These are phyloP conservation scores for Pseudochirops cupreus DNA, from an alignment of 2,797 vertebrate genomes.

Conservation along the genomic window DNA sequence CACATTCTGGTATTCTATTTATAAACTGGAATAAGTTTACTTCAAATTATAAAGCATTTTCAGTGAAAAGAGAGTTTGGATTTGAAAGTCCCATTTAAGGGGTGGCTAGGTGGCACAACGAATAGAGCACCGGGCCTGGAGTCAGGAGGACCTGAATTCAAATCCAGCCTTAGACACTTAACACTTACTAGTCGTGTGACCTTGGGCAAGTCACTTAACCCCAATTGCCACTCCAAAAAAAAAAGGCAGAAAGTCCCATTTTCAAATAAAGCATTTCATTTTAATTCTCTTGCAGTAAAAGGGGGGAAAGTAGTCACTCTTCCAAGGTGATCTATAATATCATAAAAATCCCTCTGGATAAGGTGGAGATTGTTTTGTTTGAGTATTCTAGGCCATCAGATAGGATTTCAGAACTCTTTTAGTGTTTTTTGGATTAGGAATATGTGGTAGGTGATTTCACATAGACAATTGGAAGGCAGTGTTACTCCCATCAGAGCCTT, in stretches of 20 bases:
- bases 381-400: constrained; percentile 50
- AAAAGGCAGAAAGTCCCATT: background rate
- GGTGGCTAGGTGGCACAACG: too few species aligned
- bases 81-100: constrained; percentile 30
- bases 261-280: constrained; percentile 54
- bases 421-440: constrained; percentile 31
- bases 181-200: too few species aligned
- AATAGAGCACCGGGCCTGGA: too few species aligned
- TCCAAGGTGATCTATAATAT: constrained; percentile 32
- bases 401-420: constrained; percentile 48
- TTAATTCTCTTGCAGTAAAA: constrained; percentile 14
- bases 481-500: constrained; percentile 11
- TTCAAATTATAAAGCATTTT: constrained; percentile 23
- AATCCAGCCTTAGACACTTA: too few species aligned
- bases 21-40: background rate
- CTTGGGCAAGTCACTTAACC: too few species aligned
- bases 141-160: too few species aligned
- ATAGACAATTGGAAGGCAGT: background rate
- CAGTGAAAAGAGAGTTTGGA: background rate
- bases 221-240: too few species aligned
- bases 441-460: background rate
- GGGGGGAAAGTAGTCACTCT: background rate
- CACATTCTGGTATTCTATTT: background rate
- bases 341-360: constrained; percentile 35
- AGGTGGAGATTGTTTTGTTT: constrained; percentile 18